phyloP scores from a whole-genome alignment of 2,888 invertebrate genomes.

The Drosophila algonquin region DNA sequence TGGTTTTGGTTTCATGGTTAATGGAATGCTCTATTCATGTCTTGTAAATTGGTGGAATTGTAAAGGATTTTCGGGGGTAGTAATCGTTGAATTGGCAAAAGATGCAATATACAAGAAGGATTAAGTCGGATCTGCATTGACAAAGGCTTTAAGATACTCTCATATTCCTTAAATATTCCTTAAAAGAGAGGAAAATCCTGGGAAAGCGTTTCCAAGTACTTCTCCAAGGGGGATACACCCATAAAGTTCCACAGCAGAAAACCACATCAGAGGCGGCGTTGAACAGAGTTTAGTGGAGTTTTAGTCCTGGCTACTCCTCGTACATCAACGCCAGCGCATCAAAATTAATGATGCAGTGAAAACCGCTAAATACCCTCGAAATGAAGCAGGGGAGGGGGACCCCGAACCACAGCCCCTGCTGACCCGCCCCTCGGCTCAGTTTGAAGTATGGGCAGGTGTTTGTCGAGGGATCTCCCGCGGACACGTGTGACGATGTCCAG shows the following conservation, averaged over 20 bases:
- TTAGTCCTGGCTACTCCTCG: not conserved
- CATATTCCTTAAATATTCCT: too few relatives aligned
- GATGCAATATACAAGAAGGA: not conserved
- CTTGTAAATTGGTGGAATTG: constrained; percentile 62
- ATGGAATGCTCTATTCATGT: constrained; percentile 29
- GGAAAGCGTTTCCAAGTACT: too few relatives aligned
- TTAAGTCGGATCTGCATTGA: too few relatives aligned
- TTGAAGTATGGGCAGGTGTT: constrained; percentile 52
- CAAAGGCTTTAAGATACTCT: not conserved
- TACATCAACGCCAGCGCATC: constrained; percentile 52
- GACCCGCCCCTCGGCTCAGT: constrained; percentile 1
- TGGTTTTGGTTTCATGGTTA: constrained; percentile 23
- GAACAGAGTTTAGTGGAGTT: not conserved
- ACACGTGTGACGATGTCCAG: constrained; percentile 45
- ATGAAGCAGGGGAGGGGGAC: constrained; percentile 20
- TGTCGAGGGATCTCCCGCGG: constrained; percentile 1
- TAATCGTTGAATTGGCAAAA: constrained; percentile 3
- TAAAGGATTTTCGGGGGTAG: constrained; percentile 13
- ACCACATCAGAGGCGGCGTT: not conserved
- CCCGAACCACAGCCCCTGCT: constrained; percentile 26
- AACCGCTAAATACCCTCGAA: constrained; percentile 69
- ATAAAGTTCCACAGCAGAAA: not conserved
- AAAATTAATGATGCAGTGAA: constrained; percentile 77
- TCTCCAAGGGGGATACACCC: too few relatives aligned
- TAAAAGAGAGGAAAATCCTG: not conserved